Conservation (phyloP, 1,140 invertebrate species). For the Drosophila nigrodunni region DNA sequence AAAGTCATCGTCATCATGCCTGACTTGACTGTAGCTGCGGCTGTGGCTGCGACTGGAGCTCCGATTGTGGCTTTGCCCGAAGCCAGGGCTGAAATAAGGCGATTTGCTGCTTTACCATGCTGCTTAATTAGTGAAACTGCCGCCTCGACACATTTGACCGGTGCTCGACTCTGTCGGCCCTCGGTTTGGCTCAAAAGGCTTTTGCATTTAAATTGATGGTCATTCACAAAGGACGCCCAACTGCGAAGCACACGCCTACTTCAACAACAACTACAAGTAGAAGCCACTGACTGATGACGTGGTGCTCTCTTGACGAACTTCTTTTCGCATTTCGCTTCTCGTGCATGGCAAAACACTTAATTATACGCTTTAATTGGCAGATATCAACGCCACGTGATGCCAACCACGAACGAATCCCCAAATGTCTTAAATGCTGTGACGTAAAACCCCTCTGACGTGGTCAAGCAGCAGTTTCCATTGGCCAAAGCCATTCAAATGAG, state of each 20-base stretch:
- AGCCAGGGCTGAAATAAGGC: conserved; percentile 47
- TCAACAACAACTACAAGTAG: conserved; percentile 10
- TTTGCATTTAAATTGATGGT: conserved; percentile 77
- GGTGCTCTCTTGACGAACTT: conserved; percentile 48
- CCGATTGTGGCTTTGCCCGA: conserved; percentile 18
- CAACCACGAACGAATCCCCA: conserved; percentile 23
- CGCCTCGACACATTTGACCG: conserved; percentile 67
- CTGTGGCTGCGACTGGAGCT: conserved; percentile 12
- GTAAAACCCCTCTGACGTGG: conserved; percentile 3
- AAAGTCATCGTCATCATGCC: conserved; percentile 24
- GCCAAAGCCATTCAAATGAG: conserved; percentile 50
- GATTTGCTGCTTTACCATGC: conserved; percentile 46
- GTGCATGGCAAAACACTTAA: conserved; percentile 61
- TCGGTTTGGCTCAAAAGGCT: conserved; percentile 59
- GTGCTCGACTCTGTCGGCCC: conserved; percentile 19
- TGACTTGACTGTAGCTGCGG: conserved; percentile 29
- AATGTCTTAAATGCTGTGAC: too few species aligned
- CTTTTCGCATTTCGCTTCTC: conserved; percentile 9
- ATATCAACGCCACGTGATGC: conserved; percentile 51
- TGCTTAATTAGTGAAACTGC: conserved; percentile 72
- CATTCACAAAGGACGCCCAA: conserved; percentile 23
- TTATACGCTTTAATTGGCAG: conserved; percentile 73
- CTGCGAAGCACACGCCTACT: conserved; percentile 9
- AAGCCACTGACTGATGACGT: conserved; percentile 10
- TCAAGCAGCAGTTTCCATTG: not conserved